Percentiles rank a stretch among this genome's conserved stretches.
Conservation (phyloP, 1,140 invertebrate genomes). For the Cepaea nemoralis region DNA sequence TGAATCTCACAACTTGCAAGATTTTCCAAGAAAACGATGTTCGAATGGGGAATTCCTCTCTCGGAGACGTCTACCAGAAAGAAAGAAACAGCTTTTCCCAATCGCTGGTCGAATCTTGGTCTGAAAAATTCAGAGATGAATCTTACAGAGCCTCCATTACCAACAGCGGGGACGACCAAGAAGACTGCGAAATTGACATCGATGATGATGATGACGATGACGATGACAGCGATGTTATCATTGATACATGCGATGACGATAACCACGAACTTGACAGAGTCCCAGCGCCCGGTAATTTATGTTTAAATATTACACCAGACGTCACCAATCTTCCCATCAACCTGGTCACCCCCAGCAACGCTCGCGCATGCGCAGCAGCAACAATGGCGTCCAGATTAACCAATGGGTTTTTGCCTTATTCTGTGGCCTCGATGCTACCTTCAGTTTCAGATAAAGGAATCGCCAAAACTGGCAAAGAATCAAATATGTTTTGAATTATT, state of each 20-base stretch:
- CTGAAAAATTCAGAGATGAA: background rate
- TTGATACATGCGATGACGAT: background rate
- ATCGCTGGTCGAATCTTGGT: background rate
- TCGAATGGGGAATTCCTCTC: slow-evolving; percentile 19
- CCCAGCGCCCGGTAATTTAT: background rate
- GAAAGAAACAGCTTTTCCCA: slow-evolving; percentile 15
- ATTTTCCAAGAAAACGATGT: slow-evolving; percentile 33
- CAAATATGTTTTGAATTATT: no score
- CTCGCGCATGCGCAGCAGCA: background rate
- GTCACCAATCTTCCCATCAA: slow-evolving; percentile 19
- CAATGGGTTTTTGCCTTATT: background rate
- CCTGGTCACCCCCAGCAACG: slow-evolving; percentile 15
- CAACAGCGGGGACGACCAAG: background rate
- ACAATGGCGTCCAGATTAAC: background rate
- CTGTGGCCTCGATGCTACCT: no score
- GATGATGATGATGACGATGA: slow-evolving; percentile 38
- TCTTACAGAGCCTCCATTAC: background rate
- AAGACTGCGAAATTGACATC: slow-evolving; percentile 41
- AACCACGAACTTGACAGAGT: background rate
- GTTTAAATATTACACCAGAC: background rate
- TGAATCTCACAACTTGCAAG: slow-evolving; percentile 35
- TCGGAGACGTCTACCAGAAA: slow-evolving; percentile 3
- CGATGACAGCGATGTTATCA: background rate
- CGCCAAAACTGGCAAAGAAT: no score
- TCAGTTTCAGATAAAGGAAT: no score